Evolutionary conservation across 1,140 invertebrate genomes (phyloP).

Genomic region (Aplysia californica): DNA sequence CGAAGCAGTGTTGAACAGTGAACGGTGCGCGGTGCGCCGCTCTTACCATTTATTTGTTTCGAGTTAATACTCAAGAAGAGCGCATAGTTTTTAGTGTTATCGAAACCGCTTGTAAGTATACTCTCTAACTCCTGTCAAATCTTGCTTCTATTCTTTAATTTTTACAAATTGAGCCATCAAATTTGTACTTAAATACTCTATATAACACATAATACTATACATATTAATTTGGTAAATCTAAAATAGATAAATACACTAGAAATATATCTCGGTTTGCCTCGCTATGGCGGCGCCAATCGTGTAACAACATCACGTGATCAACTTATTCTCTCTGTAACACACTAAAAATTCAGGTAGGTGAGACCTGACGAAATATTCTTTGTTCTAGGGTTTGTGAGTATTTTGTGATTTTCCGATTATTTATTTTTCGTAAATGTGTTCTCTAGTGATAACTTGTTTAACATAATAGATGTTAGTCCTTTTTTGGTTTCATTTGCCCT

Average conservation of each 20-base stretch:
- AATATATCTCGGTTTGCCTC: not conserved
- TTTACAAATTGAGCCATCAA: no score
- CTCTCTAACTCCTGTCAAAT: no score
- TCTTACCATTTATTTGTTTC: no score
- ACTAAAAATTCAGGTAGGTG: constrained; percentile 24
- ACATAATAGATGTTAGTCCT: not conserved
- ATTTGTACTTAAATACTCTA: no score
- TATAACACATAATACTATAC: not conserved
- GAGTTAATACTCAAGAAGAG: no score
- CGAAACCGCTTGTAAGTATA: no score
- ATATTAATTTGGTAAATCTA: not conserved
- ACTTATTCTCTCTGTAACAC: constrained; percentile 20
- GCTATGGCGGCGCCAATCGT: constrained; percentile 15
- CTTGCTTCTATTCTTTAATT: no score
- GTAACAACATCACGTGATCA: constrained; percentile 33
- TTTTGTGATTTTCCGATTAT: not conserved
- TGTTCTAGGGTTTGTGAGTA: not conserved
- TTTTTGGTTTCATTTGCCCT: not conserved
- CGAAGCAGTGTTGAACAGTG: no score
- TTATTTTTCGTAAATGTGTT: not conserved
- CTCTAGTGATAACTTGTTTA: not conserved
- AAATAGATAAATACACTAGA: not conserved
- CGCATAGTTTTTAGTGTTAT: no score
- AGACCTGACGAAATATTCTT: constrained; percentile 14
- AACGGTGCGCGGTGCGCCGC: no score